Percentiles rank a stretch among this genome's conserved stretches.
Evolutionary conservation across 2,113 vertebrate species (phyloP).

Genomic region (Trichechus manatus): DNA sequence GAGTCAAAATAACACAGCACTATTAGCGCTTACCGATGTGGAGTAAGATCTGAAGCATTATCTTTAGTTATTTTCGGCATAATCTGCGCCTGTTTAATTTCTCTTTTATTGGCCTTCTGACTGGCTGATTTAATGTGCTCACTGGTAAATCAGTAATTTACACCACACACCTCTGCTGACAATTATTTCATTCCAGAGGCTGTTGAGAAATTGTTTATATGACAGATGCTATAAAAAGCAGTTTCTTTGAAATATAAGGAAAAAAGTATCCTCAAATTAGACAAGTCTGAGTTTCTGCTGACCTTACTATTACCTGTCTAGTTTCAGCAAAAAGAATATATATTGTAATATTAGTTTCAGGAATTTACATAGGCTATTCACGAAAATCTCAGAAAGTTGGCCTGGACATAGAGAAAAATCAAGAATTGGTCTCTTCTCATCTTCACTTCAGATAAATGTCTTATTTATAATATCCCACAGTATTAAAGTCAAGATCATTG

Average conservation of each 20-base stretch:
- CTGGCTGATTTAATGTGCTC: conserved; percentile 66
- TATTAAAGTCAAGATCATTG: background rate
- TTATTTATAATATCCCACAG: background rate
- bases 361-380: background rate
- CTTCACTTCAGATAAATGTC: background rate
- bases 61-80: conserved; percentile 28
- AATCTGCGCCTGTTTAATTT: conserved; percentile 59
- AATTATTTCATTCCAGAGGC: conserved; percentile 42
- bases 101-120: conserved; percentile 51
- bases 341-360: background rate
- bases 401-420: background rate
- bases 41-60: background rate
- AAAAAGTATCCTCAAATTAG: conserved; percentile 24
- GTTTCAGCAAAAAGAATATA: background rate
- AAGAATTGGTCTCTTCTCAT: background rate
- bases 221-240: conserved; percentile 42
- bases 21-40: background rate
- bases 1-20: background rate
- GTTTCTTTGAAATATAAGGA: conserved; percentile 51
- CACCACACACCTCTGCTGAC: background rate
- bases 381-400: background rate
- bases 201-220: conserved; percentile 59
- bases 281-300: background rate
- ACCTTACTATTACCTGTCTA: conserved; percentile 14
- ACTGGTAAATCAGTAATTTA: conserved; percentile 51